Conservation (phyloP, 1,140 invertebrate genomes). For the Lepidurus arcticus region DNA sequence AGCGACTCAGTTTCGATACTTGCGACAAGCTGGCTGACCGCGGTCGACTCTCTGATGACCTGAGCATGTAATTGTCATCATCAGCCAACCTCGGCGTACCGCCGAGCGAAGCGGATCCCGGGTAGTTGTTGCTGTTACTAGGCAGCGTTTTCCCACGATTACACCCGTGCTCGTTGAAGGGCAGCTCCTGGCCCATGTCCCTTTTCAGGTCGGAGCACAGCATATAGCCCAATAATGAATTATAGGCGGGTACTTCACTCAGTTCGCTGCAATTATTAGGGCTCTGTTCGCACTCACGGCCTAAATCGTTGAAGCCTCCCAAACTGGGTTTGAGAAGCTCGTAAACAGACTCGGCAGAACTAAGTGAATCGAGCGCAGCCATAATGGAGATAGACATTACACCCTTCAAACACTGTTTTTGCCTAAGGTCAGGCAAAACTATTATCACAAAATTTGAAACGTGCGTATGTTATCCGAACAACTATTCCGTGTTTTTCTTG, state of each 20-base stretch:
- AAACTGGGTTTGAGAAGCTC: neutral
- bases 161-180: slow-evolving; percentile 2
- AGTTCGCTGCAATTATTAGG: neutral
- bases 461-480: too few species aligned
- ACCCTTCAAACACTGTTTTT: neutral
- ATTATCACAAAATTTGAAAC: too few species aligned
- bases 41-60: slow-evolving; percentile 32
- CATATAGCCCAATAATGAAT: neutral
- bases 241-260: neutral
- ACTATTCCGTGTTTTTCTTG: too few species aligned
- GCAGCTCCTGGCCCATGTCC: neutral
- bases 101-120: neutral
- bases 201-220: neutral
- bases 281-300: neutral
- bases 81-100: slow-evolving; percentile 27
- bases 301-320: neutral
- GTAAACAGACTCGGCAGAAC: neutral
- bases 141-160: neutral
- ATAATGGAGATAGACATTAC: neutral
- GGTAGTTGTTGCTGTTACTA: slow-evolving; percentile 25
- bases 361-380: neutral
- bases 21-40: slow-evolving; percentile 39
- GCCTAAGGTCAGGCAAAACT: neutral
- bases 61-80: slow-evolving; percentile 56
- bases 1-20: slow-evolving; percentile 29